Base-by-base conservation (phyloP, 2,797 vertebrate genomes). In the Otolemur crassicaudatus region DNA sequence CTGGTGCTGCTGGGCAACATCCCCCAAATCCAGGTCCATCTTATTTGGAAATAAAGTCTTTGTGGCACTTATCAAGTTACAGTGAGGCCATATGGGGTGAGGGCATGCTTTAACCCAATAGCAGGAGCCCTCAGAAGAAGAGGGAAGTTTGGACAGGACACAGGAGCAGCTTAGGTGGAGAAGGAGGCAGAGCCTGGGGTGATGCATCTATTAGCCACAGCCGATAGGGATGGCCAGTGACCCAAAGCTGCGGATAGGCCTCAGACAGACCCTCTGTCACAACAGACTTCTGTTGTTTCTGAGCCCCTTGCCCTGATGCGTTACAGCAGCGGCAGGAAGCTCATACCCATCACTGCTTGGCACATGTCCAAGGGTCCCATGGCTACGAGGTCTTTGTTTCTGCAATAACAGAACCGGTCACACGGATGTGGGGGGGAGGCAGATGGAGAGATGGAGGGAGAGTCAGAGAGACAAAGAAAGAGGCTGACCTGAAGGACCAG, bases 211-310 rank as follows among this genome's bases (percentile, higher is more conserved):
- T 17, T 13, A 72, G 72, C 61, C n/a, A 5, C 40, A 46, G 49
- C 0, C 3, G 4, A 19, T 0, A 23, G 4, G 65, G 16, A 67
- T 29, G 16, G 43, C 16, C 3, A 12, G 9, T 11, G 4, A 1
- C 29, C 3, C 2, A 46, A n/a, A 37, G 56, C 17, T 5, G 58
- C 22, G 16, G 29, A 5, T 2, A 27, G 65, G 67, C 65, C 8
- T 1, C 8, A 5, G 29, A 5, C 58, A 37, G 29, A 10, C 49
- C 49, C 49, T 16, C 49, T 53, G 49, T 53, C 49, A 53, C 49
- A 37, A 37, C 14, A 73, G 9, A 29, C 23, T 20, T n/a, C 69
- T 17, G 13, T 0, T 19, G n/a, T 4, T 31, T 23, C 23, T 7
- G 12, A 83, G 46, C 25, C 19, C 1, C 61, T 10, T 14, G 34